Evolutionary conservation across 2,797 vertebrate species (phyloP).

Genomic region (Falco columbarius): DNA sequence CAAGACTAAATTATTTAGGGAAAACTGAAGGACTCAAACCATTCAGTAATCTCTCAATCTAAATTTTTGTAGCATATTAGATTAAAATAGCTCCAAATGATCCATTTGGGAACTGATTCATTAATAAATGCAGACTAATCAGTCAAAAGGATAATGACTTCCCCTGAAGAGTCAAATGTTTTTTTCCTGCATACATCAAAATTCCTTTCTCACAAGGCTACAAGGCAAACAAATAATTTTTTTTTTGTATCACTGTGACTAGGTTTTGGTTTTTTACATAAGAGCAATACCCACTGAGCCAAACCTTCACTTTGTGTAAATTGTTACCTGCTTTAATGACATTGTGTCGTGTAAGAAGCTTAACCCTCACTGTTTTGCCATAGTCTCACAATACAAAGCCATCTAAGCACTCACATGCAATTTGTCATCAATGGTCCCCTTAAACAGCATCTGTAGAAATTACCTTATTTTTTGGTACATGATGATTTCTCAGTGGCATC

Average conservation of each 20-base stretch:
- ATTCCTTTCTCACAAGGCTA: neutral
- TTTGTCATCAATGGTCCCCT: neutral
- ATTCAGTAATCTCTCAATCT: neutral
- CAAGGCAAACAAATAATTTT: neutral
- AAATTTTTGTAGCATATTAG: neutral
- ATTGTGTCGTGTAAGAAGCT: neutral
- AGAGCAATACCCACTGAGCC: neutral
- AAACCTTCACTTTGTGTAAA: neutral
- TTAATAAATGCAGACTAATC: conserved; percentile 23
- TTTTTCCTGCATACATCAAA: neutral
- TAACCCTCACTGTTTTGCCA: neutral
- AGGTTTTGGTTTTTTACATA: neutral
- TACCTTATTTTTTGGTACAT: neutral
- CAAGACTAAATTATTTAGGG: neutral
- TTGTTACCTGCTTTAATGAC: neutral
- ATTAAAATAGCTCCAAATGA: neutral
- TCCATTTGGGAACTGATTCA: neutral
- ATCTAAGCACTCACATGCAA: neutral
- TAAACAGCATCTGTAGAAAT: neutral
- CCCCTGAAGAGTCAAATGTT: neutral
- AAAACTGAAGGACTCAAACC: conserved; percentile 3
- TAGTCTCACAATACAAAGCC: neutral
- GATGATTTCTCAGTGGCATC: neutral
- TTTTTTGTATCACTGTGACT: neutral
- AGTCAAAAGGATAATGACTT: neutral